These are phyloP conservation scores for Heliconius hewitsoni DNA, from an alignment of 1,140 invertebrate species.

Conservation along the genomic window DNA sequence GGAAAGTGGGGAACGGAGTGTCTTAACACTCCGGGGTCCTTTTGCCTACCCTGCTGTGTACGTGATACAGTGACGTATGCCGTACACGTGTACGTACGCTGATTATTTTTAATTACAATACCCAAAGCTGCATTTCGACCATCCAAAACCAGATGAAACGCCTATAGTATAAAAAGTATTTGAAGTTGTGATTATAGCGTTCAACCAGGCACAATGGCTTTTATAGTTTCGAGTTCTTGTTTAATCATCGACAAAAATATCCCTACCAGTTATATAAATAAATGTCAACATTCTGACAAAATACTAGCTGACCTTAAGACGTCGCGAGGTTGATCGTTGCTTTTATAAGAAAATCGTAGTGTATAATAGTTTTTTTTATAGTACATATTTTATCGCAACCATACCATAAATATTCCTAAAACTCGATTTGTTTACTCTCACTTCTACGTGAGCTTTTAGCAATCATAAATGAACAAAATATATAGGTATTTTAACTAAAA, in stretches of 20 bases:
- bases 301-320: not conserved
- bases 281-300: conserved; percentile 11
- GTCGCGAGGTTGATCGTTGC: not conserved
- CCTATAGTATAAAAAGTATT: not conserved
- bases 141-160: too few species aligned
- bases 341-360: not conserved
- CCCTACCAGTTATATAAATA: not conserved
- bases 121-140: too few species aligned
- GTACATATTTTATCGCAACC: not conserved
- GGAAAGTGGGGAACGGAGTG: too few species aligned
- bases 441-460: too few species aligned
- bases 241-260: not conserved
- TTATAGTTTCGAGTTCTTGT: not conserved
- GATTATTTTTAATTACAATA: too few species aligned
- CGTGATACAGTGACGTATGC: too few species aligned
- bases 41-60: too few species aligned
- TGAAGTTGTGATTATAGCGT: not conserved
- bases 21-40: too few species aligned
- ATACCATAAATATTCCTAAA: too few species aligned
- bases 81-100: too few species aligned
- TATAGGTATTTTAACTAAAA: too few species aligned
- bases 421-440: not conserved
- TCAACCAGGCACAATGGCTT: not conserved
- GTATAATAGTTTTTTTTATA: not conserved
- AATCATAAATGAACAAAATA: too few species aligned